Percentiles rank a stretch among this genome's conserved stretches.
These are phyloP conservation scores for Hedychridium roseum DNA, from an alignment of 2,888 invertebrate genomes.

Conservation along the genomic window DNA sequence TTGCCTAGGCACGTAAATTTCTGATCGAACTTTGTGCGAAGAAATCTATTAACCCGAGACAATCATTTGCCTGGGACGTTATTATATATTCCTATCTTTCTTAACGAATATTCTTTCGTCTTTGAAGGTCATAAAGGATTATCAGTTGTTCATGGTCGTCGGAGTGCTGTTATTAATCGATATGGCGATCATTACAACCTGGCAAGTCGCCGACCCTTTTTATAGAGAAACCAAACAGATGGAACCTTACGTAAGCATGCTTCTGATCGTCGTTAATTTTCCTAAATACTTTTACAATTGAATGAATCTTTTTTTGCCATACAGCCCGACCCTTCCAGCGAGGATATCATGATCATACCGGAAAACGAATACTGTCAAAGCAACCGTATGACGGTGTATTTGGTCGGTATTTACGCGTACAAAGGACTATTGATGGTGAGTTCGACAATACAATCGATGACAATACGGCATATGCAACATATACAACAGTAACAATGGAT, in stretches of 20 bases:
- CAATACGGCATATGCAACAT: too few species aligned
- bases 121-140: conserved; percentile 92
- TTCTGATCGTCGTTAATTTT: not conserved
- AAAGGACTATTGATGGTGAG: conserved; percentile 95
- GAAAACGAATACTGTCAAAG: conserved; percentile 98
- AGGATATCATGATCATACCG: conserved; percentile 91
- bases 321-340: conserved; percentile 88
- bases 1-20: too few species aligned
- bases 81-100: not conserved
- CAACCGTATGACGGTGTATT: conserved; percentile 92
- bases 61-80: too few species aligned
- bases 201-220: conserved; percentile 97
- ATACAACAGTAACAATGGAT: too few species aligned
- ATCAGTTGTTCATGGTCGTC: conserved; percentile 97
- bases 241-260: conserved; percentile 81
- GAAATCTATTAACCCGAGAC: too few species aligned
- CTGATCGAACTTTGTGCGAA: too few species aligned
- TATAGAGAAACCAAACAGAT: conserved; percentile 89
- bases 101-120: not conserved
- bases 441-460: too few species aligned
- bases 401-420: conserved; percentile 96
- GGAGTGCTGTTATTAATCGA: conserved; percentile 90
- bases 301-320: conserved; percentile 41
- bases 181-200: conserved; percentile 93
- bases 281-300: not conserved